Evolutionary conservation across 2,113 vertebrate species (phyloP), one percentile per base, ranked within the genome.

Genomic region (Nematolebias whitei): DNA sequence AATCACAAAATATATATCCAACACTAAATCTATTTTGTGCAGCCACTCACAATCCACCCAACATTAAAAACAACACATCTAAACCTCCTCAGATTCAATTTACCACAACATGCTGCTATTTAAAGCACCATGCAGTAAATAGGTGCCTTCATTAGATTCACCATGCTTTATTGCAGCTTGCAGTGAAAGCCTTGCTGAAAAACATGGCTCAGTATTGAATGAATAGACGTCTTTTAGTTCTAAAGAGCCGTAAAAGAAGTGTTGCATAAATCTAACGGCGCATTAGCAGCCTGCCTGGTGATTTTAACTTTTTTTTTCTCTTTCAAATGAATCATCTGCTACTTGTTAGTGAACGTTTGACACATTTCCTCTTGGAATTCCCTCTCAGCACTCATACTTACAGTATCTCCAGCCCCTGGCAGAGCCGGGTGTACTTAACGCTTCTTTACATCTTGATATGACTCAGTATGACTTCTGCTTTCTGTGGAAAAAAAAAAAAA

Each of bases 351-450:
- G 67, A 63, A 76, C 71, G 65, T 58, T 68, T 87, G 88, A 91
- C 89, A 90, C 85, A 76, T 87, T 90, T 90, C 84, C 88, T 84
- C 61, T 74, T 58, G 68, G 76, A 83, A 66, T 80, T 81, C 83
- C 79, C 83, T 49, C 76, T 83, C 68, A 71, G 57, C 66, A 54
- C 59, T 91, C 76, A 32, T 39, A 39, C 79, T 78, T 76, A 54
- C 55, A 35, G 68, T 40, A 50, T 48, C 83, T 78, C 2, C 48
- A 74, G 74, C 70, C 45, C 32, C 55, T 40, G 62, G 71, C 61
- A 59, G 64, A 19, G 3, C 76, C 47, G 49, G 47, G 26, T 68
- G 58, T 58, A 73, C 64, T 80, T 71, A 47, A 48, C 74, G 45
- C 47, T 51, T 19, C 66, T 79, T 86, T 79, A 73, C 68, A 23